phyloP scores from a whole-genome alignment of 1,140 invertebrate genomes.

The Holcopasites calliopsidis region DNA sequence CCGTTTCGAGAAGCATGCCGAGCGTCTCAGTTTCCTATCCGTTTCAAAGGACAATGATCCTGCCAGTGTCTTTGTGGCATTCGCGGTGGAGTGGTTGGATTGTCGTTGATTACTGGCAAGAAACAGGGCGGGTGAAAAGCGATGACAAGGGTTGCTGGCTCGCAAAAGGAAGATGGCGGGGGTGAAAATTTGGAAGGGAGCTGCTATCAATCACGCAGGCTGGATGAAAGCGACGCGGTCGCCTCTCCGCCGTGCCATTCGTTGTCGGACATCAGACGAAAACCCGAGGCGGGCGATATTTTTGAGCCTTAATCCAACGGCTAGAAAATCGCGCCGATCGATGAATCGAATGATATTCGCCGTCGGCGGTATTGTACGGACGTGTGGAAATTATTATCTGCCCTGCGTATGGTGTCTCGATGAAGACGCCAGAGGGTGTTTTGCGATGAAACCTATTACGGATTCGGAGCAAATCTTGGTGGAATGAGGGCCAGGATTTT shows the following conservation, averaged over 20 bases:
- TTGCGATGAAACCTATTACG: too few relatives aligned
- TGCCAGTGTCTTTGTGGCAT: conserved; percentile 61
- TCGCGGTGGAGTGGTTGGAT: conserved; percentile 55
- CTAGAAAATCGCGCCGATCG: not conserved
- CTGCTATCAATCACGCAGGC: conserved; percentile 58
- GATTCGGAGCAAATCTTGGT: not conserved
- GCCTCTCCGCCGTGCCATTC: conserved; percentile 22
- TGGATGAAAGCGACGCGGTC: conserved; percentile 46
- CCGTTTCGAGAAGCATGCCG: conserved; percentile 22
- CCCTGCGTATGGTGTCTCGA: not conserved
- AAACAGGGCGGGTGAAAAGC: conserved; percentile 47
- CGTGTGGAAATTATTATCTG: not conserved
- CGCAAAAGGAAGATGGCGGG: conserved; percentile 26
- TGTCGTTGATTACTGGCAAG: conserved; percentile 63
- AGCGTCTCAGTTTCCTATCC: conserved; percentile 45
- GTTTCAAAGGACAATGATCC: conserved; percentile 65
- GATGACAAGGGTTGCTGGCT: conserved; percentile 24
- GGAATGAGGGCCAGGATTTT: not conserved
- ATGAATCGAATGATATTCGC: not conserved
- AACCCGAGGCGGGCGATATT: conserved; percentile 23
- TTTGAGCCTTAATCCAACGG: conserved; percentile 22
- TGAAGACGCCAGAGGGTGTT: not conserved
- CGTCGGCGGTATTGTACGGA: not conserved
- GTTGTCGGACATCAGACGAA: conserved; percentile 18
- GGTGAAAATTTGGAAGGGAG: conserved; percentile 34